These are phyloP conservation scores for Corvus hawaiiensis DNA, from an alignment of 2,113 vertebrate genomes.

Conservation along the genomic window DNA sequence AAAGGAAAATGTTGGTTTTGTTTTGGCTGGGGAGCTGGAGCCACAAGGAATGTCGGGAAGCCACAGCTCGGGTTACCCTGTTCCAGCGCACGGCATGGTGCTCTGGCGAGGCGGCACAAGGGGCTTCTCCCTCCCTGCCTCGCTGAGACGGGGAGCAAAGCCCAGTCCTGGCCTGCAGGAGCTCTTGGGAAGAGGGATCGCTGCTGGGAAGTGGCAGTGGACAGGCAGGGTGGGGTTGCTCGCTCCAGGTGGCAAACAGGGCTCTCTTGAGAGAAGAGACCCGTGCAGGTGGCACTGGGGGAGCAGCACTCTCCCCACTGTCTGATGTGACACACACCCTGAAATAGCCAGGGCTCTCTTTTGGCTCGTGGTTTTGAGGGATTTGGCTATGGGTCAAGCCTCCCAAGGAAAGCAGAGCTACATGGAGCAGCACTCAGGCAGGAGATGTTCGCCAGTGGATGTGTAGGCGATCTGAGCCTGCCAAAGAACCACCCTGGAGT, in stretches of 20 bases:
- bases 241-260: accelerated
- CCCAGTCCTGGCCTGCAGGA: not conserved
- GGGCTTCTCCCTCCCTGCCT: conserved; percentile 32
- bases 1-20: conserved; percentile 36
- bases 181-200: not conserved
- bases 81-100: conserved; percentile 49
- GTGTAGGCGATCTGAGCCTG: not conserved
- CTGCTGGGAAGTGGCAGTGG: not conserved
- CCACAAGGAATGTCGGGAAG: conserved; percentile 55
- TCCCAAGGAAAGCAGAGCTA: not conserved
- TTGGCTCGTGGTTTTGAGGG: not conserved
- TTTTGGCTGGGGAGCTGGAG: conserved; percentile 60
- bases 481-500: not conserved
- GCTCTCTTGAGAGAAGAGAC: not conserved
- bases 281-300: not conserved
- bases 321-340: accelerated
- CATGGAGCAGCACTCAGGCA: accelerated
- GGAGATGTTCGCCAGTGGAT: not conserved
- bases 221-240: not conserved
- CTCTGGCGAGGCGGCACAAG: conserved; percentile 55
- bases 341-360: not conserved
- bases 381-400: not conserved
- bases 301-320: accelerated
- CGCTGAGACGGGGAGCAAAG: conserved; percentile 30
- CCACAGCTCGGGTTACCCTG: conserved; percentile 65